Base-by-base conservation (phyloP, 2,797 vertebrate genomes). In the Cirrhinus mrigala region DNA sequence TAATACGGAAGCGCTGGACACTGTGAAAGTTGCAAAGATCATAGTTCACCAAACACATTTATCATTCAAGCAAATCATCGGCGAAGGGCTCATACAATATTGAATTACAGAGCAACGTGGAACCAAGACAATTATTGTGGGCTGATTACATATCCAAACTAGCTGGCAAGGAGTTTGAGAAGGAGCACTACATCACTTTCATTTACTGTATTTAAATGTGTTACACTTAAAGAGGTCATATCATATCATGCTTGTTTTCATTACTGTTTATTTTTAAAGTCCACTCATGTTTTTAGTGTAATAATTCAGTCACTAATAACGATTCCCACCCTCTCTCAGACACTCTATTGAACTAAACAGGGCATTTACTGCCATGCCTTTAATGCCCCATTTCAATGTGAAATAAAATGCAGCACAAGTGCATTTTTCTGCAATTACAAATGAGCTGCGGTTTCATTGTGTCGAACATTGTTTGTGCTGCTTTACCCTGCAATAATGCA, bases 61-160 rank as follows among this genome's bases (percentile, higher is more conserved):
- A 11, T 69, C 64, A 62, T 12, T 70, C 15, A 86, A 77, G 71
- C 46, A 86, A 74, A 66, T 46, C 48, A 69, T 71, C 40, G 71
- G 15, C n/a, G 8, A 76, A 46, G 6, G 20, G 14, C 22, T 82
- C 2, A 44, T 20, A 37, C 33, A 40, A 22, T 54, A 64, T 20
- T 44, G n/a, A 24, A 56, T 22, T 48, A 9, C 58, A 27, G 22
- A 24, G 80, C 37, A 44, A 54, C 9, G 22, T 24, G 10, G 33
- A 50, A 79, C 16, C 5, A 48, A 64, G 46, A 79, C 29, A 24
- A 40, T 69, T 18, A 27, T 9, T 78, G 1, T n/a, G 12, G 27
- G 12, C n/a, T 62, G 56, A 14, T 56, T 10, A 20, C 9, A 44
- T n/a, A 37, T 16, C n/a, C n/a, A n/a, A 48, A 81, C 46, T n/a